phyloP scores from a whole-genome alignment of 2,797 vertebrate genomes.

The Hydrolagus colliei region DNA sequence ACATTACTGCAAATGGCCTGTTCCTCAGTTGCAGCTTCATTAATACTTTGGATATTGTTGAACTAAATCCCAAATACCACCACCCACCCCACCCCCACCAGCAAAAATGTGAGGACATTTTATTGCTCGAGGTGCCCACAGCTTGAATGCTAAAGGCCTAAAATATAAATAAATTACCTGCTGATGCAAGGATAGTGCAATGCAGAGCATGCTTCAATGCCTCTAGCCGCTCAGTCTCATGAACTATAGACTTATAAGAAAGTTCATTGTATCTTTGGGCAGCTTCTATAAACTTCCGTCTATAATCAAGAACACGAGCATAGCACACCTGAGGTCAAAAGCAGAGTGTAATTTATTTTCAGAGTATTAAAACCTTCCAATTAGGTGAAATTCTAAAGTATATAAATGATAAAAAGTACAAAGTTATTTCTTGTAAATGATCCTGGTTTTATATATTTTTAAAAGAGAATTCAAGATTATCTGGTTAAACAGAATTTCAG shows the following conservation, averaged over 20 bases:
- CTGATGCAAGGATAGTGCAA: slow-evolving; percentile 94
- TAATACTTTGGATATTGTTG: too few relatives aligned
- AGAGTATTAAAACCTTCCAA: background rate
- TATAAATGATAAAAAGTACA: background rate
- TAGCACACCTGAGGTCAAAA: slow-evolving; percentile 77
- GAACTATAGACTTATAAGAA: slow-evolving; percentile 94
- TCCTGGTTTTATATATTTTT: too few relatives aligned
- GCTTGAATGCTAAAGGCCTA: background rate
- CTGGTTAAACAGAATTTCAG: background rate
- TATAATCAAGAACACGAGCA: slow-evolving; percentile 90
- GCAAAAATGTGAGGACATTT: background rate
- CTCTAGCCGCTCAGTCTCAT: slow-evolving; percentile 88
- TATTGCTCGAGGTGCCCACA: background rate
- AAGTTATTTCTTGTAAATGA: background rate
- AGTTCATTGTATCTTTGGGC: slow-evolving; percentile 95
- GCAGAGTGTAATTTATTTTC: slow-evolving; percentile 20
- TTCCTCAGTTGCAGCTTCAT: background rate
- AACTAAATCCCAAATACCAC: too few relatives aligned
- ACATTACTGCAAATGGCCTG: background rate
- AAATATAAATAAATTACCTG: slow-evolving; percentile 63
- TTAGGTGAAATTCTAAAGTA: background rate
- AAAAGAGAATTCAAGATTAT: background rate
- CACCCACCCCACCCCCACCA: background rate
- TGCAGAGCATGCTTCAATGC: slow-evolving; percentile 94
- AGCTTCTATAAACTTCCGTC: slow-evolving; percentile 96